A percentile compares a stretch with the other conserved stretches of the same genome.
phyloP scores from a whole-genome alignment of 2,797 vertebrate genomes.

The Rhadinocentrus ornatus region DNA sequence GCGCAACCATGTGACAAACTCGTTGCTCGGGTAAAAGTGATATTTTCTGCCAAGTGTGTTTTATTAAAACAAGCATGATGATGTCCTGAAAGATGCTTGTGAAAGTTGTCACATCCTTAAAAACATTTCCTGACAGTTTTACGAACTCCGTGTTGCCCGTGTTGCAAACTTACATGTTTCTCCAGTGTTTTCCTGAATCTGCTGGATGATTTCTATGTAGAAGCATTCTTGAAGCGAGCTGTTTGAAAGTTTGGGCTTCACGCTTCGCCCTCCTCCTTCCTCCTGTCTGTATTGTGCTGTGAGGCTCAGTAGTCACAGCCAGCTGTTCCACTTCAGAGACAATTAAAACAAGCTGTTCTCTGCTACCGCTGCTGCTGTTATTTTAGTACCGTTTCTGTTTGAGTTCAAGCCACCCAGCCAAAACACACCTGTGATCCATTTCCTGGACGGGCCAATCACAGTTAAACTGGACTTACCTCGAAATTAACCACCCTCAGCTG shows the following conservation, averaged over 20 bases:
- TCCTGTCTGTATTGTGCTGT: slow-evolving; percentile 32
- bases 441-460: slow-evolving; percentile 26
- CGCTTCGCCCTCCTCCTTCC: neutral
- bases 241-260: slow-evolving; percentile 1
- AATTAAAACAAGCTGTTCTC: slow-evolving; percentile 75
- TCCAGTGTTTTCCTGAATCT: neutral
- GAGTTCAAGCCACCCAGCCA: slow-evolving; percentile 30
- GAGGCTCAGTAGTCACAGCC: slow-evolving; percentile 63
- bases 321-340: slow-evolving; percentile 75
- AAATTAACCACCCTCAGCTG: slow-evolving; percentile 28
- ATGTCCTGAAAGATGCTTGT: too few species aligned
- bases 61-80: too few species aligned
- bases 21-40: too few species aligned
- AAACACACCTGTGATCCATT: slow-evolving; percentile 38
- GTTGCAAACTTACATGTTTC: too few species aligned
- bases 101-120: neutral
- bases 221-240: neutral
- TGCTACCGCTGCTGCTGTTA: slow-evolving; percentile 55
- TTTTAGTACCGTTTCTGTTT: slow-evolving; percentile 54
- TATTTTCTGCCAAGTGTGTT: too few species aligned
- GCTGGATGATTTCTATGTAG: neutral
- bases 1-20: too few species aligned
- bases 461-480: slow-evolving; percentile 17
- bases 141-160: neutral
- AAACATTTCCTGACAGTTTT: neutral